phyloP scores from a whole-genome alignment of 2,797 vertebrate genomes.

The Bovichtus diacanthus region DNA sequence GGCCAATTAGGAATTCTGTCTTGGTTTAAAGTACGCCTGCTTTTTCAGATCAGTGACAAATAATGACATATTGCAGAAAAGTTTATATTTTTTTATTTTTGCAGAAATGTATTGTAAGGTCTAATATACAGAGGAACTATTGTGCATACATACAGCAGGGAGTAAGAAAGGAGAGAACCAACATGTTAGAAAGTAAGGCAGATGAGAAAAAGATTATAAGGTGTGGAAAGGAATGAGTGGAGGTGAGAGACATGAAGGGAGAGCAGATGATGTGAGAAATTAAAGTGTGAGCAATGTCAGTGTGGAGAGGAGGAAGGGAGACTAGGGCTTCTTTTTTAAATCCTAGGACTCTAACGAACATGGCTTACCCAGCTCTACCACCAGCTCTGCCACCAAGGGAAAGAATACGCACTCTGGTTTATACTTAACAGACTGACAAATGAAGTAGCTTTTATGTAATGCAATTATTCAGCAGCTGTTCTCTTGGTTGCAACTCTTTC shows the following conservation, averaged over 20 bases:
- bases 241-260: constrained; percentile 44
- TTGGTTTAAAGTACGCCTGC: not conserved
- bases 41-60: not conserved
- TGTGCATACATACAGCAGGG: not conserved
- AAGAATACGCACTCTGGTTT: constrained; percentile 4
- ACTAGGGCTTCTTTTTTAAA: not conserved
- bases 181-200: constrained; percentile 17
- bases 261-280: constrained; percentile 42
- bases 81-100: no score
- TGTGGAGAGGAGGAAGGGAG: not conserved
- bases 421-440: constrained; percentile 38
- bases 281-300: constrained; percentile 38
- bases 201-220: constrained; percentile 38
- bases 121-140: not conserved
- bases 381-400: not conserved
- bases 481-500: constrained; percentile 3
- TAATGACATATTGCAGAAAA: not conserved
- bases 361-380: not conserved
- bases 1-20: not conserved
- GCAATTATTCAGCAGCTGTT: constrained; percentile 51
- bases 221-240: constrained; percentile 22
- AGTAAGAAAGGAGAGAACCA: not conserved
- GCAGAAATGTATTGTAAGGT: not conserved
- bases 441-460: constrained; percentile 15
- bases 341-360: not conserved